phyloP scores from a whole-genome alignment of 1,140 invertebrate species.

The Dendrolimus kikuchii region DNA sequence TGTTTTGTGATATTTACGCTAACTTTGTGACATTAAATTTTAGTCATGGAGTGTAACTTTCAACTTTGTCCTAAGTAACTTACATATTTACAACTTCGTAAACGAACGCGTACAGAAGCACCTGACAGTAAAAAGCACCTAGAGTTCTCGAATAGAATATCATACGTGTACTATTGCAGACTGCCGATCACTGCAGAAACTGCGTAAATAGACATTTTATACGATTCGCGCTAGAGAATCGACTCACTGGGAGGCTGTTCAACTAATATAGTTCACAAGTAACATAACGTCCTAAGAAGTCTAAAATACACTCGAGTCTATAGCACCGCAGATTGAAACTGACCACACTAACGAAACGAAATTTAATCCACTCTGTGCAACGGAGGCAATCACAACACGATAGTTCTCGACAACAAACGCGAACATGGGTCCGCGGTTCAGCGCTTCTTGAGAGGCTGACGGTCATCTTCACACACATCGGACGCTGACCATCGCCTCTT shows the following conservation, averaged over 20 bases:
- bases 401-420: constrained; percentile 11
- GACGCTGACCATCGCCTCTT: constrained; percentile 79
- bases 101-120: constrained; percentile 66
- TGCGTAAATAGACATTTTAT: constrained; percentile 24
- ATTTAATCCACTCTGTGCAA: constrained; percentile 14
- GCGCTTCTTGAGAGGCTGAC: constrained; percentile 55
- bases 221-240: constrained; percentile 11
- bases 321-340: too few species aligned
- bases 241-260: constrained; percentile 35
- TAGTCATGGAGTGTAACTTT: constrained; percentile 46
- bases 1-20: constrained; percentile 1
- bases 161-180: constrained; percentile 52
- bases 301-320: too few species aligned
- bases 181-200: constrained; percentile 43
- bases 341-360: too few species aligned
- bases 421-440: constrained; percentile 21
- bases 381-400: constrained; percentile 30
- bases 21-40: constrained; percentile 38
- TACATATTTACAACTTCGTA: constrained; percentile 66
- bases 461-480: constrained; percentile 73
- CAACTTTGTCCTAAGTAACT: constrained; percentile 45
- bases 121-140: constrained; percentile 70
- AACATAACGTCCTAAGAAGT: too few species aligned
- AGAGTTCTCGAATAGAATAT: constrained; percentile 63
- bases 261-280: too few species aligned